Percentiles rank a stretch among this genome's conserved stretches.
phyloP scores from a whole-genome alignment of 2,113 vertebrate genomes.

The Corapipo altera region DNA sequence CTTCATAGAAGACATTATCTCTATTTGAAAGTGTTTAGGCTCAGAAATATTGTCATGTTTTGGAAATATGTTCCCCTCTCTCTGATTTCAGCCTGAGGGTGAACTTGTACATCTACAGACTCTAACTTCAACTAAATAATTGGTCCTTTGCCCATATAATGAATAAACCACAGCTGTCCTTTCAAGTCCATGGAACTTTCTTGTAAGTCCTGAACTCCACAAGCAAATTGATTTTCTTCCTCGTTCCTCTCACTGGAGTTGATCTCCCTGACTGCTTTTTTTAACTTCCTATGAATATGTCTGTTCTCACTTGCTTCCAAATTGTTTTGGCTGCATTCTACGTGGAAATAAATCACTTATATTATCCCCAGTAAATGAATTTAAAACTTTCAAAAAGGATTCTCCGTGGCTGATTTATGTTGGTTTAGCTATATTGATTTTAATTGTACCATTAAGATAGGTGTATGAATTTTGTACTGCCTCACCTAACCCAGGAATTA shows the following conservation, averaged over 20 bases:
- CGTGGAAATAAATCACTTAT: not conserved
- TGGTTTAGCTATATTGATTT: not conserved
- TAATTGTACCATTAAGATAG: not conserved
- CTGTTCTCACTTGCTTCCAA: not conserved
- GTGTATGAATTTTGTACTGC: not conserved
- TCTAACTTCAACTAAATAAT: not conserved
- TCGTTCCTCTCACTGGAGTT: not conserved
- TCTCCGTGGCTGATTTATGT: not conserved
- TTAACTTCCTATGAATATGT: not conserved
- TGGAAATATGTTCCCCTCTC: not conserved
- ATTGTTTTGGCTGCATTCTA: not conserved
- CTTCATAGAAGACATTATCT: not conserved
- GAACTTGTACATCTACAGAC: not conserved
- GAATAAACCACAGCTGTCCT: not conserved
- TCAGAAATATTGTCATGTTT: not conserved
- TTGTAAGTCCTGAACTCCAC: not conserved
- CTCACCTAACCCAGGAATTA: not conserved
- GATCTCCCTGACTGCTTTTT: not conserved
- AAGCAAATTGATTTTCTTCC: not conserved
- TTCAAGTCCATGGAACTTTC: not conserved
- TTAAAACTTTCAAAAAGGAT: not conserved
- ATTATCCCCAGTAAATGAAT: not conserved
- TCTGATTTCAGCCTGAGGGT: not conserved
- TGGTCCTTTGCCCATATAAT: not conserved
- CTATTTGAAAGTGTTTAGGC: not conserved